phyloP scores from a whole-genome alignment of 2,888 invertebrate species.

The Adineta ricciae region DNA sequence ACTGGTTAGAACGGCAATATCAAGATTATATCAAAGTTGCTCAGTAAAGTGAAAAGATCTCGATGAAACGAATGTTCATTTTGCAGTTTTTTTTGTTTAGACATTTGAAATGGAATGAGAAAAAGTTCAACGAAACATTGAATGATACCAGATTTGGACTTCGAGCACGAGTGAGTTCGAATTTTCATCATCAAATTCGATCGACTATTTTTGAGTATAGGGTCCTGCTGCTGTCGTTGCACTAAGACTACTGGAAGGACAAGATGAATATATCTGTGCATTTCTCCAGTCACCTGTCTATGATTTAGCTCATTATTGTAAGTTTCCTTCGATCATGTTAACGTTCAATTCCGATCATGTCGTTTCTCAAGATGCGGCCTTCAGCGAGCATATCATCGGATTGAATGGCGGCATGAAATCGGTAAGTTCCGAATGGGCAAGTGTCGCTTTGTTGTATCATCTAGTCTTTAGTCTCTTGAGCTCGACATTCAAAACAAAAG shows the following conservation, averaged over 20 bases:
- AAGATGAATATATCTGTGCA: background rate
- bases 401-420: background rate
- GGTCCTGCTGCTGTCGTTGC: background rate
- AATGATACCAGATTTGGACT: slow-evolving; percentile 1
- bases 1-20: background rate
- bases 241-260: background rate
- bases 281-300: slow-evolving; percentile 2
- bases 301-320: slow-evolving; percentile 1
- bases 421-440: too few relatives aligned
- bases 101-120: background rate
- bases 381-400: background rate
- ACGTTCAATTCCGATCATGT: background rate
- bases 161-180: background rate
- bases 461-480: background rate
- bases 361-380: background rate
- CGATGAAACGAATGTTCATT: too few relatives aligned
- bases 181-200: too few relatives aligned
- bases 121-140: background rate
- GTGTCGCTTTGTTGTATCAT: too few relatives aligned
- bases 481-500: background rate
- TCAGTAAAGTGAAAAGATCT: background rate
- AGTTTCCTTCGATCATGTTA: background rate
- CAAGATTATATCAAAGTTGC: background rate
- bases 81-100: background rate
- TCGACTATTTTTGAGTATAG: background rate